A percentile compares a stretch with the other conserved stretches of the same genome.
Evolutionary conservation across 2,888 invertebrate genomes (phyloP).

Genomic region (Rhagonycha lutea): DNA sequence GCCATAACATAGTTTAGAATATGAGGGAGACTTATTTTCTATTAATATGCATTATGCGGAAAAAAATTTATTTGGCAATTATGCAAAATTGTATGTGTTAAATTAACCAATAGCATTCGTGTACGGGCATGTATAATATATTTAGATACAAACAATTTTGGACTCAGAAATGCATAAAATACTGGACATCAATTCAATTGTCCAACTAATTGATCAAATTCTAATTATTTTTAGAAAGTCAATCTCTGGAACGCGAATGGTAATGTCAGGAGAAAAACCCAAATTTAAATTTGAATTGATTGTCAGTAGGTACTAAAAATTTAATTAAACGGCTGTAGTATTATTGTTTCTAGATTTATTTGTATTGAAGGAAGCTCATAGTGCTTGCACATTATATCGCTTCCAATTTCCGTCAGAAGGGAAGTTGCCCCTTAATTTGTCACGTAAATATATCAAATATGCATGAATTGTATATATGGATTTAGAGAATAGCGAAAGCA

Average conservation of each 20-base stretch:
- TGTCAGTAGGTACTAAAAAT: neutral
- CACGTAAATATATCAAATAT: constrained; percentile 56
- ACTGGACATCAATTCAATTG: neutral
- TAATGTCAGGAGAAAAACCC: neutral
- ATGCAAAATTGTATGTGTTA: neutral
- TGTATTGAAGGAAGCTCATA: constrained; percentile 13
- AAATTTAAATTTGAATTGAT: neutral
- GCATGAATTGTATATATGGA: constrained; percentile 53
- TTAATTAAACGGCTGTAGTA: neutral
- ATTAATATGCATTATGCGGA: neutral
- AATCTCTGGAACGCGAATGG: neutral
- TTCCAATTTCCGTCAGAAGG: constrained; percentile 42
- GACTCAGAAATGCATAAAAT: neutral
- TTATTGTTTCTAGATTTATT: constrained; percentile 5
- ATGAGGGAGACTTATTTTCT: constrained; percentile 33
- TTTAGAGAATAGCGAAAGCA: constrained; percentile 47
- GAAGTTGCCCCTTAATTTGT: constrained; percentile 52
- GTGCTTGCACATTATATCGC: constrained; percentile 41
- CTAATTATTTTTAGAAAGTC: neutral
- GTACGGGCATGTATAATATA: neutral
- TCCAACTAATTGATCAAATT: neutral
- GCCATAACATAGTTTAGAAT: constrained; percentile 15
- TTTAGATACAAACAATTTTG: neutral
- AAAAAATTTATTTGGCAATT: neutral
- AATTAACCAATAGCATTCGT: neutral